Base-by-base conservation (phyloP, 2,888 invertebrate genomes). In the Agrochola circellaris region DNA sequence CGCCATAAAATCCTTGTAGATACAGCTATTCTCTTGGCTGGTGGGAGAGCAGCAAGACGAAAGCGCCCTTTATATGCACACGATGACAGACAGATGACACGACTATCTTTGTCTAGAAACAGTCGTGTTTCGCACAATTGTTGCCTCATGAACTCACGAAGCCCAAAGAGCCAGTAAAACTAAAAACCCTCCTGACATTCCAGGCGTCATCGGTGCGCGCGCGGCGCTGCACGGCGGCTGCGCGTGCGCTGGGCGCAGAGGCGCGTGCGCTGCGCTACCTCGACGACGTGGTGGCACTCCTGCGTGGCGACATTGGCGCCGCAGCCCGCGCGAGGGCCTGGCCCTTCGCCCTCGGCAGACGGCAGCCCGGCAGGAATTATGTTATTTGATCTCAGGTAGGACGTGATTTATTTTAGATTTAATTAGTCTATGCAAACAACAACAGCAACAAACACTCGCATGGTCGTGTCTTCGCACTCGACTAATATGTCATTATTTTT, bases 241-340 rank as follows among this genome's bases (percentile, higher is more conserved):
- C 97, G 79, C 95, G 94, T 30, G 94, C 93, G 83, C 92, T 97
- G 69, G 89, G 91, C 13, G 94, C 94, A 79, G 97, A 97, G 91
- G 90, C 97, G 68, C 93, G 91, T 13, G 94, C 97, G 86, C 94
- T 97, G 69, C 94, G 95, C 56, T 97, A 96, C 92, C 93, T 97
- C 72, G 97, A 97, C 87, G 97, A 97, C 87, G 95, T 97, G 80
- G 94, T 97, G 81, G 95, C 97, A 75, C 92, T 97, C 73, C 92
- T 97, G 85, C 93, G 95, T 2, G 97, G 97, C 0, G 95, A 97
- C 90, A 91, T 97, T 26, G 93, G 94, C 0, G 91, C 91, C 3
- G 96, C 95, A 0, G 88, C 83, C 5, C 89, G 94, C 5, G 94
- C 94, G 15, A 87, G 91, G 2, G 87, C 89, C 75, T 97, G 97